Percentiles rank a stretch among this genome's conserved stretches.
phyloP scores from a whole-genome alignment of 2,888 invertebrate species.

The Glyphotaelius pellucidus region DNA sequence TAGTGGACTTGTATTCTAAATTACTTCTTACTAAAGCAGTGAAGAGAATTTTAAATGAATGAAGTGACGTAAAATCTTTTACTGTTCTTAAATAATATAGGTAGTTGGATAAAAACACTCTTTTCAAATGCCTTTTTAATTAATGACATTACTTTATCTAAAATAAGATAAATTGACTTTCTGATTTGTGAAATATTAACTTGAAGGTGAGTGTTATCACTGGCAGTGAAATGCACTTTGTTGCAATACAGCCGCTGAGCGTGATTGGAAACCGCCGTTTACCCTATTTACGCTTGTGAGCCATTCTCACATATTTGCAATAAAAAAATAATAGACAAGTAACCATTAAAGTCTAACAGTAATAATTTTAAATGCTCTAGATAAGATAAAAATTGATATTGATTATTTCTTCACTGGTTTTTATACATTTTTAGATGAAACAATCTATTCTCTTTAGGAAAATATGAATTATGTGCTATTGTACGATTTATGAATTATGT shows the following conservation, averaged over 20 bases:
- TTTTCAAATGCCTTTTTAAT: not conserved
- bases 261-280: not conserved
- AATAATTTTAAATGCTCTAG: not conserved
- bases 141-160: not conserved
- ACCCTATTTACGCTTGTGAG: not conserved
- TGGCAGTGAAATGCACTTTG: not conserved
- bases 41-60: no score
- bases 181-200: not conserved
- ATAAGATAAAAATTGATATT: not conserved
- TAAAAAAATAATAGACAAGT: not conserved
- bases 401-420: not conserved
- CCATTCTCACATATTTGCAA: not conserved
- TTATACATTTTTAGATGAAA: not conserved
- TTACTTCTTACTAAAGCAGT: no score
- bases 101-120: not conserved
- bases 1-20: no score
- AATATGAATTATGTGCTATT: not conserved
- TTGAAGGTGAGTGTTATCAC: not conserved
- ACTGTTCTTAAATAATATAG: no score
- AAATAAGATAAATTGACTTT: not conserved
- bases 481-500: not conserved
- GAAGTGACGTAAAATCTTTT: no score
- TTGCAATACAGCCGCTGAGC: not conserved
- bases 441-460: not conserved
- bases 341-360: not conserved